phyloP scores from a whole-genome alignment of 2,888 invertebrate species.

The Ophion slaviceki region DNA sequence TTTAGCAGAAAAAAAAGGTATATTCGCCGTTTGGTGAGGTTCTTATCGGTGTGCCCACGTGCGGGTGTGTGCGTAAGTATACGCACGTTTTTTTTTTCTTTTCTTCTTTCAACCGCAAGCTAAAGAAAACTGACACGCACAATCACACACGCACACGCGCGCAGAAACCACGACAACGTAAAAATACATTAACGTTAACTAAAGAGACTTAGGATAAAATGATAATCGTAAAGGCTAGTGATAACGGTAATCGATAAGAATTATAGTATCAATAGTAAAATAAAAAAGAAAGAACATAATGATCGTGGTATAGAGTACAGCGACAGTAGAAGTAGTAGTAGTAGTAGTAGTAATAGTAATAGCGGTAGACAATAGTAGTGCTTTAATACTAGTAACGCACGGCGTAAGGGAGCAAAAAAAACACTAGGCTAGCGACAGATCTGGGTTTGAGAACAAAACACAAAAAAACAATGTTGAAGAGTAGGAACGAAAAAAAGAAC shows the following conservation, averaged over 20 bases:
- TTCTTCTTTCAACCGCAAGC: conserved; percentile 8
- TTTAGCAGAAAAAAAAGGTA: conserved; percentile 30
- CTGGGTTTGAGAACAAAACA: conserved; percentile 32
- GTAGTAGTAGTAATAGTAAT: conserved; percentile 52
- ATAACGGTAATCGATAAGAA: conserved; percentile 61
- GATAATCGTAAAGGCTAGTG: conserved; percentile 57
- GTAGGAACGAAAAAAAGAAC: conserved; percentile 50
- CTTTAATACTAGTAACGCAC: conserved; percentile 57
- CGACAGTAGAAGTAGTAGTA: conserved; percentile 58
- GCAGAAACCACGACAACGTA: neutral
- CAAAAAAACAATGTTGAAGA: conserved; percentile 35
- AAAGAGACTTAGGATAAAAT: conserved; percentile 54
- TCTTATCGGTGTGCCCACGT: too few species aligned
- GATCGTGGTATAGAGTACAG: conserved; percentile 54
- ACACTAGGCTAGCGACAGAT: conserved; percentile 50
- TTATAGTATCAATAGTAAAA: conserved; percentile 65
- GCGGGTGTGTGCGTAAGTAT: conserved; percentile 13
- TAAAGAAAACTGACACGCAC: conserved; percentile 13
- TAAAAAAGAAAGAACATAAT: conserved; percentile 52
- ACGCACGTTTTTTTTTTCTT: conserved; percentile 7
- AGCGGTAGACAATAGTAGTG: conserved; percentile 33
- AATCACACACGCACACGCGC: conserved; percentile 6
- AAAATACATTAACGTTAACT: conserved; percentile 45
- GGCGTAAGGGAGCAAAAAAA: conserved; percentile 47
- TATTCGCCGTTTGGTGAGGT: too few species aligned